phyloP scores from a whole-genome alignment of 2,888 invertebrate genomes.

The Cyrtodaria siliqua region DNA sequence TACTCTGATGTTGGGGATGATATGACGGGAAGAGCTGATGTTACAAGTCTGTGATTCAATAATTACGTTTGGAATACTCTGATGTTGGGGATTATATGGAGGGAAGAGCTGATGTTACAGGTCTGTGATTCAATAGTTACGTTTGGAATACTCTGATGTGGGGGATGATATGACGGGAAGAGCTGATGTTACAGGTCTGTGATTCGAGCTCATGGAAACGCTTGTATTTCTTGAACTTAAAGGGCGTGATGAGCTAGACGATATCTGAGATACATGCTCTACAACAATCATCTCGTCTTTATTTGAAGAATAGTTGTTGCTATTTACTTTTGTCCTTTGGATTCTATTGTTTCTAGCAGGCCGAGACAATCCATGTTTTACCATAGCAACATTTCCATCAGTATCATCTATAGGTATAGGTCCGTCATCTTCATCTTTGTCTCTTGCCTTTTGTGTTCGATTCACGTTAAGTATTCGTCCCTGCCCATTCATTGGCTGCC shows the following conservation, averaged over 20 bases:
- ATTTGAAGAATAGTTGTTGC: neutral
- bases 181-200: slow-evolving; percentile 14
- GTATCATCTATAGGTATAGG: neutral
- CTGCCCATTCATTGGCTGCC: neutral
- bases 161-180: slow-evolving; percentile 11
- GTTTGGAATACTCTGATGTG: slow-evolving; percentile 7
- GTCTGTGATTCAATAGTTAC: neutral
- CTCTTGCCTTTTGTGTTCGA: slow-evolving; percentile 18
- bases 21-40: no score
- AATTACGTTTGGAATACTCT: no score
- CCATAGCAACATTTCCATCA: slow-evolving; percentile 12
- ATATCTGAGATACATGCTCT: slow-evolving; percentile 50
- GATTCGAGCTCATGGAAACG: slow-evolving; percentile 14
- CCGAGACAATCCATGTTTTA: slow-evolving; percentile 42
- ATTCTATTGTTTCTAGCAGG: slow-evolving; percentile 40
- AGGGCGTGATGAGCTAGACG: slow-evolving; percentile 18
- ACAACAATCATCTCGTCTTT: slow-evolving; percentile 30
- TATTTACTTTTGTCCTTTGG: slow-evolving; percentile 21
- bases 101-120: no score
- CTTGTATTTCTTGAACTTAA: slow-evolving; percentile 32
- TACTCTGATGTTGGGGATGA: no score
- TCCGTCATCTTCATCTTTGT: slow-evolving; percentile 23
- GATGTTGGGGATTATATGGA: no score
- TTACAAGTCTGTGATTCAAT: no score
- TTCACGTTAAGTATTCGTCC: slow-evolving; percentile 11